Base-by-base conservation (phyloP, 2,797 vertebrate species). In the Bradypodion pumilum region DNA sequence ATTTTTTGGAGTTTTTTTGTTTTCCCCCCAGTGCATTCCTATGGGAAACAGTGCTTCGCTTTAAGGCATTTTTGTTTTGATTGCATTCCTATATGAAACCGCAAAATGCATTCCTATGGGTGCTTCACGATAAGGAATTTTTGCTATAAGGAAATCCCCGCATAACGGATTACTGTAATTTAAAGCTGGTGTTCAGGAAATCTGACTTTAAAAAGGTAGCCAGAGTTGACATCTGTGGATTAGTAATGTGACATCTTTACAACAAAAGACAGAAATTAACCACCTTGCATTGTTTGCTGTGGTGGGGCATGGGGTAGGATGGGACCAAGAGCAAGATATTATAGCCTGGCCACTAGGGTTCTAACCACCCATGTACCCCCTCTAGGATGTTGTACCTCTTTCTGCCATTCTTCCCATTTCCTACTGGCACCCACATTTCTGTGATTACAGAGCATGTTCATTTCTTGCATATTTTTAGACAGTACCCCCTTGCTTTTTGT, bases 211-310 rank as follows among this genome's bases (percentile, higher is more conserved):
- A 52, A 79, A 76, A 81, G 32, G 59, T 80, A 60, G 56, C 63
- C 7, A 40, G 23, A 66, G 49, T 75, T 65, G 65, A 88, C 60
- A 65, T 62, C 49, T 78, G 74, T 21, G 49, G 42, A 73, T 73
- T 80, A 79, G 65, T 80, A 80, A 42, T 46, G 52, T 1, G 49
- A 46, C 5, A 0, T 65, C 74, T 21, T 27, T n/a, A 65, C 49
- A 72, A 42, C 62, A 46, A 29, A 85, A 76, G 42, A 0, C 1
- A 1, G 40, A 52, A 23, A 84, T 29, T 79, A 60, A 40, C n/a
- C 1, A 72, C 23, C 21, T 59, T 1, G 0, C 79, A 35, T 4
- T 72, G 63, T 5, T 42, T 75, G 32, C 69, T 75, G 4, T 70
- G 70, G 52, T 29, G 25, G 25, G 13, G 9, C 42, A 29, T 60